These are phyloP conservation scores for Agriopis leucophaearia DNA, from an alignment of 2,888 invertebrate genomes.

Conservation along the genomic window DNA sequence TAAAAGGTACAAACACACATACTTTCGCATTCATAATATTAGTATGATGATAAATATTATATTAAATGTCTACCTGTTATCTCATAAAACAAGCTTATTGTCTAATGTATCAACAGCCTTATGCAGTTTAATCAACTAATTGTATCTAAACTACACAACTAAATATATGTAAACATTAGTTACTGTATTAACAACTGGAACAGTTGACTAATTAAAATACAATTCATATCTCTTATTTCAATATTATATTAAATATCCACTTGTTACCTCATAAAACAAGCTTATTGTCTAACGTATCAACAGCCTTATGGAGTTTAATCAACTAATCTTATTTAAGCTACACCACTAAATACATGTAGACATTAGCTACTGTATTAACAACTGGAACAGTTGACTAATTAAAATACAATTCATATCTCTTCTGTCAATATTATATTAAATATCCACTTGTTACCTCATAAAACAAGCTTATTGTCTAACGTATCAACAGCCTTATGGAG, in stretches of 20 bases:
- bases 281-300: constrained; percentile 8
- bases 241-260: too few species aligned
- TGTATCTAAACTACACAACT: constrained; percentile 23
- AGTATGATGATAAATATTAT: too few species aligned
- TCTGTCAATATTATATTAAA: too few species aligned
- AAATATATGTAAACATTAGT: constrained; percentile 24
- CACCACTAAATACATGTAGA: constrained; percentile 20
- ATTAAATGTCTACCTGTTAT: too few species aligned
- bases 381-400: constrained; percentile 30
- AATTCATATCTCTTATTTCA: constrained; percentile 31
- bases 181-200: constrained; percentile 34
- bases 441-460: too few species aligned
- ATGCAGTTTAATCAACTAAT: constrained; percentile 27
- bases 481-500: constrained; percentile 17
- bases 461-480: not conserved
- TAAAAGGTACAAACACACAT: too few species aligned
- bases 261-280: too few species aligned
- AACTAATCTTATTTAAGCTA: constrained; percentile 28
- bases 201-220: constrained; percentile 33
- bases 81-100: too few species aligned
- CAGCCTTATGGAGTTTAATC: constrained; percentile 19
- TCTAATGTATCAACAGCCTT: constrained; percentile 11
- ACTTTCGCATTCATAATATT: too few species aligned
- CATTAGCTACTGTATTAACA: constrained; percentile 32
- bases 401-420: constrained; percentile 36